Base-by-base conservation (phyloP, 2,113 vertebrate species). In the Alethe diademata region DNA sequence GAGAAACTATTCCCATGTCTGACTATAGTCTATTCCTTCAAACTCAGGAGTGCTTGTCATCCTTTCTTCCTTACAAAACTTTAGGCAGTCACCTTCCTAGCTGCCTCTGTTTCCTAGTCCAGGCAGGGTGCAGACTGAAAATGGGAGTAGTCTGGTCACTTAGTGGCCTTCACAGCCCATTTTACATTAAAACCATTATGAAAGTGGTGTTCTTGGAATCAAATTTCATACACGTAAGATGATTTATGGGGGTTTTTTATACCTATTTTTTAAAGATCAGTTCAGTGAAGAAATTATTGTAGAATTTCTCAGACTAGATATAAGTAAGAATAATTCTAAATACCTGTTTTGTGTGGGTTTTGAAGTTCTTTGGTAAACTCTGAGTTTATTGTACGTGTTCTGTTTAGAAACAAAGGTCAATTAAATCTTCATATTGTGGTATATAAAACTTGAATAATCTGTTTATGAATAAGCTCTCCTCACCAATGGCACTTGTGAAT, bases 171-270 rank as follows among this genome's bases (percentile, higher is more conserved):
- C 24, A 42, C 6, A 17, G 7, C 16, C 84, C 35, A 2, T 69
- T 86, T 70, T 83, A 28, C 7, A 9, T 76, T 76, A 26, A 75
- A 66, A 18, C 35, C 82, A 5, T 23, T 45, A 10, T 35, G 73
- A 17, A 57, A 54, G 43, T 42, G 20, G 1, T 82, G 19, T 62
- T 81, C 36, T 78, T 87, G 18, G 25, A 72, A 72, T 57, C 57
- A 25, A 60, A n/a, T 54, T 91, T 70, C 29, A 35, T 64, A 23
- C 3, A 6, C 5, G 18, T 78, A 18, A 43, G n/a, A 43, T 71
- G 11, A 53, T 64, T 42, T 20, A 6, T 8, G 5, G 8, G 0
- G 1, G 3, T 38, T 61, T 61, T 50, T 19, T 8, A 10, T 33
- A 33, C 11, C 38, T 64, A 12, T 61, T 48, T 42, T 65, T 57